These are phyloP conservation scores for Pelagia noctiluca DNA, from an alignment of 30 jellyfish, hydroid and myxozoan genomes.

Conservation along the genomic window DNA sequence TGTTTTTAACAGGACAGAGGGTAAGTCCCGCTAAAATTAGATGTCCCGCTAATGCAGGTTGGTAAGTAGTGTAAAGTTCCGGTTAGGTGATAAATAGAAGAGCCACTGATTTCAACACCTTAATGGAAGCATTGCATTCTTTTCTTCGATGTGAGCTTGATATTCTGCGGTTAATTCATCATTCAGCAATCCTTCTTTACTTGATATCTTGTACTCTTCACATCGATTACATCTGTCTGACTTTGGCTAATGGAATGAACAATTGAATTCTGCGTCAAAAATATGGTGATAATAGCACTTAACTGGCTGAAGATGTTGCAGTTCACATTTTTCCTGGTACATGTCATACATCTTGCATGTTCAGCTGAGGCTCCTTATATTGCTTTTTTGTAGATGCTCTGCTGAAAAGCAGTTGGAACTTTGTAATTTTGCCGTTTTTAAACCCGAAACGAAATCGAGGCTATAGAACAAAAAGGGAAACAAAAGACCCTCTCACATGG, in stretches of 20 bases:
- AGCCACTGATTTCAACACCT: no score
- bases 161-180: neutral
- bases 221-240: neutral
- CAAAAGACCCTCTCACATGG: neutral
- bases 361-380: neutral
- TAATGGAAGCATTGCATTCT: conserved; percentile 1
- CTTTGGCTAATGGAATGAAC: neutral
- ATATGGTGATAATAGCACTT: neutral
- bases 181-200: neutral
- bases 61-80: no score
- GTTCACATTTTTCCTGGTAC: neutral
- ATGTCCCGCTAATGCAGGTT: no score
- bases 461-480: neutral
- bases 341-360: neutral
- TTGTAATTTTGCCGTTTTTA: neutral
- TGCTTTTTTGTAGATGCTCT: neutral
- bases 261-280: neutral
- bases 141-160: neutral
- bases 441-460: neutral
- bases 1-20: no score
- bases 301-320: neutral
- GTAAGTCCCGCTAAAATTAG: no score
- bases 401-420: neutral
- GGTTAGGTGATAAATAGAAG: no score
- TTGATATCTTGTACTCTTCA: neutral